Percentiles rank a stretch among this genome's conserved stretches.
Evolutionary conservation across 2,797 vertebrate genomes (phyloP).

Genomic region (Alectoris magna): DNA sequence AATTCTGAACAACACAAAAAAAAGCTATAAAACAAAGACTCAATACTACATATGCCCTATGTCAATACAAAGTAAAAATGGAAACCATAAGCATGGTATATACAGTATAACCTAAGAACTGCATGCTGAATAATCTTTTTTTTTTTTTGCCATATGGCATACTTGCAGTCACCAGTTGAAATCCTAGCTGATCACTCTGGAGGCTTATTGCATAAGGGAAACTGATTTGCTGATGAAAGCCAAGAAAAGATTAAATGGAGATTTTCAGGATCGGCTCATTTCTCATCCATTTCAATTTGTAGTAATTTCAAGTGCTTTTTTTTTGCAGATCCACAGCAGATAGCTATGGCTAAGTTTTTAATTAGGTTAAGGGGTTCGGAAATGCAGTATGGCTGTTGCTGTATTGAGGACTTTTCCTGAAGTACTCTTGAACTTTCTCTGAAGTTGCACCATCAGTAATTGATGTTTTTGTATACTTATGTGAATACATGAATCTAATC

Average conservation of each 20-base stretch:
- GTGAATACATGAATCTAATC: neutral
- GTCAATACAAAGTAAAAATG: neutral
- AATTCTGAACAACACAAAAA: neutral
- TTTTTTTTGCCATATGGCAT: conserved; percentile 40
- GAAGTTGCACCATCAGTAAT: conserved; percentile 15
- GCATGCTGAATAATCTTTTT: neutral
- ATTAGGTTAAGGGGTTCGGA: conserved; percentile 38
- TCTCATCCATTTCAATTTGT: conserved; percentile 48
- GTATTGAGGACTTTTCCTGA: neutral
- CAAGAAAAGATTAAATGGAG: conserved; percentile 68
- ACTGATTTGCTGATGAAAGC: conserved; percentile 63
- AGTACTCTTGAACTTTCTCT: neutral
- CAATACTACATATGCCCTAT: neutral
- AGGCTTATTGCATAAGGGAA: conserved; percentile 63
- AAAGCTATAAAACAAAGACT: neutral
- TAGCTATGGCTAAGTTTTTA: conserved; percentile 43
- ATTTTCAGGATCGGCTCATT: conserved; percentile 65
- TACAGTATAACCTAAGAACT: neutral
- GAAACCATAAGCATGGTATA: neutral
- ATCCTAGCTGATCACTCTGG: conserved; percentile 50
- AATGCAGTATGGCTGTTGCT: neutral
- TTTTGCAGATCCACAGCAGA: conserved; percentile 21
- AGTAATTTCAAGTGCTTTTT: conserved; percentile 57
- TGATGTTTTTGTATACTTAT: neutral
- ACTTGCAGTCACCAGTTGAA: conserved; percentile 23